Percentiles rank a stretch among this genome's conserved stretches.
phyloP scores from a whole-genome alignment of 2,797 vertebrate genomes.

The Pangasius djambal region DNA sequence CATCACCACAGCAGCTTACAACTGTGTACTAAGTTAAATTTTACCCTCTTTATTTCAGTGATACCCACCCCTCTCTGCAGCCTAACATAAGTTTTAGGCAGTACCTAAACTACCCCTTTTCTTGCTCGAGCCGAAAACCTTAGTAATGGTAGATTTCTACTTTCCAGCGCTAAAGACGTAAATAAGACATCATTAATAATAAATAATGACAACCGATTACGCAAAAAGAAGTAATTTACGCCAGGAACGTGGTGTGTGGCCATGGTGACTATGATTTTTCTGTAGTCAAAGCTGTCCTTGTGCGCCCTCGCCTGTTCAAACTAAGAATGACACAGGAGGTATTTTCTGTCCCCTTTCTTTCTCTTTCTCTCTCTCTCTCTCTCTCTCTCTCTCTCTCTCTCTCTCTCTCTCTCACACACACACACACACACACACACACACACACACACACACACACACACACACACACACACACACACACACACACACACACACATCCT shows the following conservation, averaged over 20 bases:
- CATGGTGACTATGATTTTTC: slow-evolving; percentile 3
- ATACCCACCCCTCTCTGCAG: neutral
- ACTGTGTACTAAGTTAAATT: neutral
- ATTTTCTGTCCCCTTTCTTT: neutral
- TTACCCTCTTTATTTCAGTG: slow-evolving; percentile 12
- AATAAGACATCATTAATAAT: neutral
- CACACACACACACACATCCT: neutral
- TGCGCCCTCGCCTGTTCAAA: slow-evolving; percentile 81
- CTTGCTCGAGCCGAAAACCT: neutral
- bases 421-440: neutral
- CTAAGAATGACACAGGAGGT: slow-evolving; percentile 56
- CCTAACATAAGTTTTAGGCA: neutral
- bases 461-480: neutral
- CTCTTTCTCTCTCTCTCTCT: neutral
- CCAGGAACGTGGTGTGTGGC: slow-evolving; percentile 44
- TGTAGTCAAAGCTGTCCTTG: slow-evolving; percentile 76
- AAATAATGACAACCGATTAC: neutral
- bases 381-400: slow-evolving; percentile 13
- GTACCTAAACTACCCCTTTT: neutral
- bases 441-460: neutral
- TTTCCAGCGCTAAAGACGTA: neutral
- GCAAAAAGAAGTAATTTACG: slow-evolving; percentile 37
- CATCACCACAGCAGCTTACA: neutral
- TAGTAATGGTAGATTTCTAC: neutral
- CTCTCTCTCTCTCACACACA: neutral